A percentile compares a stretch with the other conserved stretches of the same genome.
These are phyloP conservation scores for Holotrichia oblita DNA, from an alignment of 1,140 invertebrate species.

Conservation along the genomic window DNA sequence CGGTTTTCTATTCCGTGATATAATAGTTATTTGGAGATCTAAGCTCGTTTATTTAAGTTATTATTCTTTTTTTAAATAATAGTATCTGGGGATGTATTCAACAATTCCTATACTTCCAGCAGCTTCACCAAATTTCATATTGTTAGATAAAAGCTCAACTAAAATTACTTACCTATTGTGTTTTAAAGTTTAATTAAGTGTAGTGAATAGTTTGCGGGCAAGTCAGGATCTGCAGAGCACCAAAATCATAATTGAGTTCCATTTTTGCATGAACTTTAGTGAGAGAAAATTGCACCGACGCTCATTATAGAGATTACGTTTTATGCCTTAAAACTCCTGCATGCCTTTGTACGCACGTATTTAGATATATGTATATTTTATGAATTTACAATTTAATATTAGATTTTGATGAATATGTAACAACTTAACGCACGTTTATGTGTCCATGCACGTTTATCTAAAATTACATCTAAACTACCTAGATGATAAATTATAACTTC, in stretches of 20 bases:
- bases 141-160: conserved; percentile 14
- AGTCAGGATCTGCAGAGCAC: not conserved
- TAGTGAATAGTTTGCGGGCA: not conserved
- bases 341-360: not conserved
- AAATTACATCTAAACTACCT: no score
- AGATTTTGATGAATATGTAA: no score
- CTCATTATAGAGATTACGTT: conserved; percentile 2
- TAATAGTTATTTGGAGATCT: no score
- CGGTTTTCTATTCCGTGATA: no score
- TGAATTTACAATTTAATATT: not conserved
- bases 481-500: no score
- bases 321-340: not conserved
- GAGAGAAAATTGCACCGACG: conserved; percentile 11
- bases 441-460: no score
- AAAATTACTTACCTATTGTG: conserved; percentile 14
- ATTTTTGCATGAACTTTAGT: conserved; percentile 13
- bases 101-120: not conserved
- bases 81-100: not conserved
- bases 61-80: not conserved
- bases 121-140: not conserved
- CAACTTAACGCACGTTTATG: no score
- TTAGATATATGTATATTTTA: not conserved
- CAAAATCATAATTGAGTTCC: conserved; percentile 34
- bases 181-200: conserved; percentile 35
- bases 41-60: no score